Conservation (phyloP, 2,888 invertebrate species). For the Scaptomyza caliginosa region DNA sequence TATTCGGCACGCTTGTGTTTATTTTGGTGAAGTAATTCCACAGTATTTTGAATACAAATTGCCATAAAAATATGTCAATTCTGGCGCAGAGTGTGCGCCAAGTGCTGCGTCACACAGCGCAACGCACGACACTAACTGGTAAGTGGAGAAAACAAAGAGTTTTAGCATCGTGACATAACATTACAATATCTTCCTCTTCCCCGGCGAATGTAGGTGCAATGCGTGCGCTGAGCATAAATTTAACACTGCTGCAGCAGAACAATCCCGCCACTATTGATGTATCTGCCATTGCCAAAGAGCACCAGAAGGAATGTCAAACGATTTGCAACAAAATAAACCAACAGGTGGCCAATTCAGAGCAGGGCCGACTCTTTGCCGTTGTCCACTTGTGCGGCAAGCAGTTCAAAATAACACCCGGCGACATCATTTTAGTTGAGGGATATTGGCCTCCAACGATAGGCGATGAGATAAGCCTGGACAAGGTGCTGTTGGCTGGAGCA, state of each 20-base stretch:
- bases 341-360: conserved; percentile 62
- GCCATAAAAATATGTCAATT: conserved; percentile 59
- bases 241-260: conserved; percentile 59
- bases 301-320: conserved; percentile 63
- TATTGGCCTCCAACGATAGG: conserved; percentile 93
- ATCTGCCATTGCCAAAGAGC: conserved; percentile 48
- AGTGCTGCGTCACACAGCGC: conserved; percentile 57
- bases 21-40: neutral
- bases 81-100: conserved; percentile 63
- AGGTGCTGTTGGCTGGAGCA: conserved; percentile 91
- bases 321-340: conserved; percentile 78
- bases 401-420: conserved; percentile 93
- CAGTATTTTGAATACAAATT: neutral
- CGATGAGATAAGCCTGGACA: conserved; percentile 91
- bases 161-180: conserved; percentile 59
- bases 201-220: conserved; percentile 60
- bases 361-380: conserved; percentile 88
- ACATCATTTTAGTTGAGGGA: conserved; percentile 92
- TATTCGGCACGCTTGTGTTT: conserved; percentile 1
- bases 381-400: conserved; percentile 93
- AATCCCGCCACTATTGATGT: conserved; percentile 45
- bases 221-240: conserved; percentile 69
- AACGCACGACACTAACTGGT: conserved; percentile 55
- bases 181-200: neutral
- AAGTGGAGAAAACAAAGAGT: conserved; percentile 7